phyloP scores from a whole-genome alignment of 2,888 invertebrate species.

The Meteorus colon region DNA sequence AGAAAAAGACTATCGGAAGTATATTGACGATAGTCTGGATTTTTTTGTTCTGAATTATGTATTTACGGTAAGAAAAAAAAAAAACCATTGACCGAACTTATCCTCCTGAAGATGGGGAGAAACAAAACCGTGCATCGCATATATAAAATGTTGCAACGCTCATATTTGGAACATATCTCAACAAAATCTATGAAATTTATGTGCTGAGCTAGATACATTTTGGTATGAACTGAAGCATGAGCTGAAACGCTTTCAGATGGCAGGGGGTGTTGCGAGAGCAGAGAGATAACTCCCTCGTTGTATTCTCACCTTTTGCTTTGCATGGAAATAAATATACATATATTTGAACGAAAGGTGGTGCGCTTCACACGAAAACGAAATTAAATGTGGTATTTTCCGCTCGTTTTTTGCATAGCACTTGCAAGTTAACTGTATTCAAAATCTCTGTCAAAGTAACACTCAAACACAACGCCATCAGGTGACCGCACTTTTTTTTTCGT shows the following conservation, averaged over 20 bases:
- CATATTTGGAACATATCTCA: not conserved
- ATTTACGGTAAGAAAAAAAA: not conserved
- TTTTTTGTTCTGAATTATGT: not conserved
- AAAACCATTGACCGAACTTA: not conserved
- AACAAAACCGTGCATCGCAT: no score
- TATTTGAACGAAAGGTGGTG: conserved; percentile 22
- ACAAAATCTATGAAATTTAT: conserved; percentile 35
- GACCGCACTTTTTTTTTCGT: not conserved
- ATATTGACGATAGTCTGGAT: conserved; percentile 6
- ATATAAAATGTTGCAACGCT: not conserved
- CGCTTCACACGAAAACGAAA: conserved; percentile 32
- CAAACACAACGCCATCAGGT: conserved; percentile 14
- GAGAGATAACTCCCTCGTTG: conserved; percentile 33
- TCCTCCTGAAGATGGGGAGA: not conserved
- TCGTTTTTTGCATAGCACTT: not conserved
- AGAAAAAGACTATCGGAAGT: conserved; percentile 11
- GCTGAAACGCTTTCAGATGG: conserved; percentile 27
- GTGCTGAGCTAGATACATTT: conserved; percentile 34
- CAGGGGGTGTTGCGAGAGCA: conserved; percentile 30
- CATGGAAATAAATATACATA: not conserved
- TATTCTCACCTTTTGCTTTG: conserved; percentile 5
- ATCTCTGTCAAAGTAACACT: conserved; percentile 31
- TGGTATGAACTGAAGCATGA: conserved; percentile 35
- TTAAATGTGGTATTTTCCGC: conserved; percentile 19
- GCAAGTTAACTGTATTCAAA: conserved; percentile 23